Evolutionary conservation across 2,113 vertebrate genomes (phyloP).

Genomic region (Steatornis caripensis): DNA sequence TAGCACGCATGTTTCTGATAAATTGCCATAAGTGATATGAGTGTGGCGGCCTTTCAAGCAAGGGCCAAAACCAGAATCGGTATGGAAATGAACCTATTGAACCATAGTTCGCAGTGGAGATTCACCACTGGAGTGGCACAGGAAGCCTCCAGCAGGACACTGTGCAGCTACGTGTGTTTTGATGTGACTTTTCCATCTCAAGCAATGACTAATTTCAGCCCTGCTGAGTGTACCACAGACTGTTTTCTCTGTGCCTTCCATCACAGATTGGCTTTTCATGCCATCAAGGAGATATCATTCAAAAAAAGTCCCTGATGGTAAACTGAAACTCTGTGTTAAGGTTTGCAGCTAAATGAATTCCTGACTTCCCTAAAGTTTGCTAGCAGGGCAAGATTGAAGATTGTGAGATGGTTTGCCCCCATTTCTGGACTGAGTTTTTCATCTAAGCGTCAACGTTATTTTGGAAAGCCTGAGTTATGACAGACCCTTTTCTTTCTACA

Average conservation of each 20-base stretch:
- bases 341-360: not conserved
- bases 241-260: not conserved
- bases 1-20: not conserved
- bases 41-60: not conserved
- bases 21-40: not conserved
- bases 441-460: not conserved
- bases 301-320: not conserved
- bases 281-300: not conserved
- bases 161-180: not conserved
- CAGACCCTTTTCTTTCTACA: conserved; percentile 12
- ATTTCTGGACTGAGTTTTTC: not conserved
- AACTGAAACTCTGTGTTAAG: not conserved
- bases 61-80: not conserved
- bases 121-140: not conserved
- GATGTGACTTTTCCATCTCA: not conserved
- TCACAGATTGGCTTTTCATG: not conserved
- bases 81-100: not conserved
- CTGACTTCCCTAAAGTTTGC: not conserved
- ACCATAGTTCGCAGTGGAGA: not conserved
- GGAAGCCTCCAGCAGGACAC: not conserved
- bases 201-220: not conserved
- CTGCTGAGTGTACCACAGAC: not conserved
- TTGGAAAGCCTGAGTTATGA: not conserved
- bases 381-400: not conserved
- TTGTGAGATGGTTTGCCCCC: not conserved